Base-by-base conservation (phyloP, 1,140 invertebrate species). In the Sarcophaga bullata region DNA sequence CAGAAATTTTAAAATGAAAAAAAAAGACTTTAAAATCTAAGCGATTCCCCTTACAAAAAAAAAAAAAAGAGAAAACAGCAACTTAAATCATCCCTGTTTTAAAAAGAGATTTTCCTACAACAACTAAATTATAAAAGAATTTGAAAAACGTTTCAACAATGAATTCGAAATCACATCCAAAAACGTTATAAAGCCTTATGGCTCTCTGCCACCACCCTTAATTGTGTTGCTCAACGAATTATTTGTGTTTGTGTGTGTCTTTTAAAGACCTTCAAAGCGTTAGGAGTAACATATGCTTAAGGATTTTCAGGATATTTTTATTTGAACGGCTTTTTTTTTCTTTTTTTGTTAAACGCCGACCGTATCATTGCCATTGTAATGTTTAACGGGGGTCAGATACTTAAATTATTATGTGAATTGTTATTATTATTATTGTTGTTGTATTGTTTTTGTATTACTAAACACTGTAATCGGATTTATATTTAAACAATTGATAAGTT, bases 391-490 rank as follows among this genome's bases (percentile, higher is more conserved):
- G 62, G 62, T 68, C 62, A 68, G 62, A 68, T 68, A 68, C 2
- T 17, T 10, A 25, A 17, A 68, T 19, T 37, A 37, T 37, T 37
- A 37, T 37, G 25, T 37, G 25, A 37, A 37, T 68, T 68, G 62
- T 68, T 68, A 25, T 68, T 58, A 15, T 58, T 58, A 13, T 58
- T 58, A 13, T 68, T 68, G 62, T 68, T 68, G 62, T 17, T 37
- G n/a, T 68, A 25, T 68, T 78, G 49, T 78, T 78, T 49, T 78
- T 19, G 19, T 78, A 78, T 37, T 78, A 49, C 48, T 52, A 52
- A 52, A 52, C 75, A 78, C 48, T 78, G 50, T 78, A 78, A 78
- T 78, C 75, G 75, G 75, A 78, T 78, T 78, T 78, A 78, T 50
- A 52, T 78, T 37, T 46, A 68, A 68, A 13, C 15, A 13, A 62